Percentiles rank a stretch among this genome's conserved stretches.
phyloP scores from a whole-genome alignment of 2,113 vertebrate genomes.

The Ahaetulla prasina region DNA sequence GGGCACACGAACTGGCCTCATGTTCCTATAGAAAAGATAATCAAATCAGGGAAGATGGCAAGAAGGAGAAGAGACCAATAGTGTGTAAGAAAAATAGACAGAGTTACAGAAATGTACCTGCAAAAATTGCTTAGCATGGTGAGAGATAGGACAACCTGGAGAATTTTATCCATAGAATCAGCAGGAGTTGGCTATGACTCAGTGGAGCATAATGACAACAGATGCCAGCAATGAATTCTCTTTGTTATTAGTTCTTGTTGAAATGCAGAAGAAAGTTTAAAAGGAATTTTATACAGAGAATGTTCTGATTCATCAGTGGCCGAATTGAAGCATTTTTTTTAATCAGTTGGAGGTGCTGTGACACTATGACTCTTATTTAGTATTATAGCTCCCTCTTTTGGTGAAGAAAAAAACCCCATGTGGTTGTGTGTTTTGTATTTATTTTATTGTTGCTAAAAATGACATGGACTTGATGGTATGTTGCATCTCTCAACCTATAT shows the following conservation, averaged over 20 bases:
- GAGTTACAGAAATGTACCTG: not conserved
- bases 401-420: not conserved
- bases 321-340: not conserved
- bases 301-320: not conserved
- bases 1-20: not conserved
- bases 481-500: not conserved
- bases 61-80: not conserved
- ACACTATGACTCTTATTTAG: not conserved
- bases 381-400: not conserved
- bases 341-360: not conserved
- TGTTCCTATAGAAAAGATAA: not conserved
- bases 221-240: not conserved
- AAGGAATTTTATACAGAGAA: not conserved
- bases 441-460: not conserved
- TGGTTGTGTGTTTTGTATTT: not conserved
- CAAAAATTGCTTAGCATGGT: not conserved
- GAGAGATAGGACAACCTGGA: not conserved
- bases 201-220: not conserved
- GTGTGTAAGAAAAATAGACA: not conserved
- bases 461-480: not conserved
- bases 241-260: not conserved
- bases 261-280: not conserved
- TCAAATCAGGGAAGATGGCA: not conserved
- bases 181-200: not conserved
- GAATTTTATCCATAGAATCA: not conserved